Conservation (phyloP, 2,797 vertebrate genomes). For the Apogon hyalosoma region DNA sequence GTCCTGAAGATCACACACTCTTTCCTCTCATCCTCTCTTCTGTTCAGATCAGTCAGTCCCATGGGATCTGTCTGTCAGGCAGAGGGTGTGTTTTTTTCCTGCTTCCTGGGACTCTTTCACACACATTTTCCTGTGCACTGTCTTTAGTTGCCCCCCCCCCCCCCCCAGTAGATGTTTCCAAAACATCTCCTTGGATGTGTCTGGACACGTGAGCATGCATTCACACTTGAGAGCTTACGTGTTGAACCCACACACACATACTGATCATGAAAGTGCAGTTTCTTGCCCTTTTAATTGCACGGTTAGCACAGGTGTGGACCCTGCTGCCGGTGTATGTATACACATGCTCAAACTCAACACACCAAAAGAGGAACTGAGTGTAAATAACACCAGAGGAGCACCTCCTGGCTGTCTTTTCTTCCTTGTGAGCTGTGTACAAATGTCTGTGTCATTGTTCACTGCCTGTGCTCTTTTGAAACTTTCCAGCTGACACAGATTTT, state of each 20-base stretch:
- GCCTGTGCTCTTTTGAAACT: conserved; percentile 63
- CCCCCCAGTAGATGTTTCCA: conserved; percentile 51
- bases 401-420: conserved; percentile 52
- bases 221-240: conserved; percentile 29
- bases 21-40: conserved; percentile 18
- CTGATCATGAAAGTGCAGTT: conserved; percentile 34
- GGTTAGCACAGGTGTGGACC: conserved; percentile 39
- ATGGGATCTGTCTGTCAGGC: conserved; percentile 49
- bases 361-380: conserved; percentile 64
- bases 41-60: conserved; percentile 37
- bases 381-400: conserved; percentile 47
- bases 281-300: conserved; percentile 49
- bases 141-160: conserved; percentile 39
- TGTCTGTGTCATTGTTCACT: conserved; percentile 39
- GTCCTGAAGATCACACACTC: conserved; percentile 14
- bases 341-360: conserved; percentile 17
- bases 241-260: conserved; percentile 14
- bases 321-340: neutral
- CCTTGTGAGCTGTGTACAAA: conserved; percentile 55
- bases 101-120: conserved; percentile 43
- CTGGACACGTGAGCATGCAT: conserved; percentile 48
- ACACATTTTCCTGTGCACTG: conserved; percentile 44
- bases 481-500: conserved; percentile 48
- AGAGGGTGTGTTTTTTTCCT: conserved; percentile 34
- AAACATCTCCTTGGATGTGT: conserved; percentile 59